Conservation (phyloP, 2,797 vertebrate species). For the Hipposideros larvatus region DNA sequence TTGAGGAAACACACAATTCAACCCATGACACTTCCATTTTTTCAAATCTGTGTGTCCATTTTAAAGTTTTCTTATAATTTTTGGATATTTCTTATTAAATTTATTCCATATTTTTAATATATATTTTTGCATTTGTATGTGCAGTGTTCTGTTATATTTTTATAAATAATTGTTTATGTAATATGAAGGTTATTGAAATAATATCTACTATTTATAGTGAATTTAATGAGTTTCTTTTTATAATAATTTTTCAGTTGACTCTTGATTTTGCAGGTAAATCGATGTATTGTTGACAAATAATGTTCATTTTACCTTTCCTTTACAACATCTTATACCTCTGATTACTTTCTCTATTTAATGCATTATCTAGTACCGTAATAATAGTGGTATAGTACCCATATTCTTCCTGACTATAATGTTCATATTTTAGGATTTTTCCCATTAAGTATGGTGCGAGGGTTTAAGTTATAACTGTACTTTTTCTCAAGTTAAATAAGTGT, state of each 20-base stretch:
- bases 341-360: background rate
- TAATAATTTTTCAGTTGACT: conserved; percentile 29
- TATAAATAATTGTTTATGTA: background rate
- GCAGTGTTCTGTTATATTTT: background rate
- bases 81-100: background rate
- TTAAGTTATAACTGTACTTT: conserved; percentile 22
- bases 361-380: background rate
- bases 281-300: conserved; percentile 32
- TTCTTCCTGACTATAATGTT: background rate
- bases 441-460: background rate
- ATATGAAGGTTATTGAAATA: conserved; percentile 22
- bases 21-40: background rate
- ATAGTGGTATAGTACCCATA: background rate
- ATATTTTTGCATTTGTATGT: conserved; percentile 19
- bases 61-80: background rate
- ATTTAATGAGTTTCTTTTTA: conserved; percentile 19
- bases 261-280: conserved; percentile 15
- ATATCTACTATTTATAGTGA: background rate
- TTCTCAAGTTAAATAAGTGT: conserved; percentile 1
- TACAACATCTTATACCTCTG: background rate
- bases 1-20: background rate
- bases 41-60: background rate
- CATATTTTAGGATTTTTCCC: background rate
- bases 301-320: conserved; percentile 17
- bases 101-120: conserved; percentile 7